Base-by-base conservation (phyloP, 1,140 invertebrate genomes). In the Leptopilina boulardi region DNA sequence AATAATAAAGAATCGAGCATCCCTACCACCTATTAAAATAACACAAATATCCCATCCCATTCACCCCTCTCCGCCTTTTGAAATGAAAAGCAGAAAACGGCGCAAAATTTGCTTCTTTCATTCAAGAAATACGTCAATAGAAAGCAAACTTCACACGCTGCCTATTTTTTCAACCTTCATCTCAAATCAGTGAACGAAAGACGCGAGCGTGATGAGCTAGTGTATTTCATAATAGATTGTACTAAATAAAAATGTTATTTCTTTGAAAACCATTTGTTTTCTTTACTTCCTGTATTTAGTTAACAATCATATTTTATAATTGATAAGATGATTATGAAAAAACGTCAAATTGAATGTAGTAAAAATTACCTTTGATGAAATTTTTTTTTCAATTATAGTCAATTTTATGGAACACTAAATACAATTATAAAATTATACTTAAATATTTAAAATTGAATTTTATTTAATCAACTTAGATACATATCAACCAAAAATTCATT, bases 1-100 rank as follows among this genome's bases (percentile, higher is more conserved):
- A 74, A 76, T 77, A 82, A 80, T 84, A 76, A 80, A 78, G 78
- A 83, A 83, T 83, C 80, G 78, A 73, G 75, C 82, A 83, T 83
- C 82, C 82, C 82, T 83, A 81, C 82, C 81, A 84, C 80, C 74
- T 70, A 70, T 78, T 75, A 74, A 76, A 80, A 51, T 79, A 72
- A 79, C 13, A 59, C 10, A 59, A 2, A 51, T 18, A 51, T 30
- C 26, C 26, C 26, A 18, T 54, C 8, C 19, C 13, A 66, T 15
- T n/a, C 11, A 3, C 0, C 59, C 59, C 15, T 23, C 59, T n/a
- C 10, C 26, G 15, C 59, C 47, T 51, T 2, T 51, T 18, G 4
- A 51, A 2, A 51, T 51, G 47, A 51, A 51, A 51, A n/a, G 8
- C 47, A 51, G 3, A n/a, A 51, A 51, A 51, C 5, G 6, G 5